Conservation (phyloP, 23 tunicate species). For the Diplosoma virens region DNA sequence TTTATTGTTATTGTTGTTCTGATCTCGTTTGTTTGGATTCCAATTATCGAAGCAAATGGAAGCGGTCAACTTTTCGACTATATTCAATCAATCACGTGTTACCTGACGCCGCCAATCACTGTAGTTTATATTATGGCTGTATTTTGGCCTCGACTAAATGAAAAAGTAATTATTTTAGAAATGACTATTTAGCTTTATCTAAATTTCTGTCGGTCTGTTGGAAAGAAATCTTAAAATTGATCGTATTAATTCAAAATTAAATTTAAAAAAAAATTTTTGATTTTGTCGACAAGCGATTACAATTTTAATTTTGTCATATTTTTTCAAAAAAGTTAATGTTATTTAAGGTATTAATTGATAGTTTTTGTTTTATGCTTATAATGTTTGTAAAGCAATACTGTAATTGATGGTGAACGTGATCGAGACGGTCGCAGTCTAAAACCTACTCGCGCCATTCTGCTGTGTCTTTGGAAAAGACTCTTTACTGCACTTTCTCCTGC, state of each 20-base stretch:
- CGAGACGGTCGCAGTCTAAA: no score
- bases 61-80: conserved; percentile 75
- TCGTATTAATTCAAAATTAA: not conserved
- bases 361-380: no score
- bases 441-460: no score
- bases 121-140: conserved; percentile 56
- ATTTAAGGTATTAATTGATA: no score
- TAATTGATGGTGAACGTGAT: no score
- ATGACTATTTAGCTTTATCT: no score
- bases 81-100: conserved; percentile 67
- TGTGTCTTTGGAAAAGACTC: no score
- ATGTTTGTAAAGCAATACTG: no score
- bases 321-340: no score
- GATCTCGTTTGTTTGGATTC: conserved; percentile 72
- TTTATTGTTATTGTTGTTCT: conserved; percentile 62
- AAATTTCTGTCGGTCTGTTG: no score
- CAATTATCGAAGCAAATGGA: conserved; percentile 59
- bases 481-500: no score
- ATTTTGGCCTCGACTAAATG: conserved; percentile 73
- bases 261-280: not conserved
- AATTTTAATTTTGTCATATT: not conserved
- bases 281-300: not conserved
- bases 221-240: no score
- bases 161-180: conserved; percentile 36
- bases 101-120: conserved; percentile 62